phyloP scores from a whole-genome alignment of 2,113 vertebrate species.

The Mungos mungo region DNA sequence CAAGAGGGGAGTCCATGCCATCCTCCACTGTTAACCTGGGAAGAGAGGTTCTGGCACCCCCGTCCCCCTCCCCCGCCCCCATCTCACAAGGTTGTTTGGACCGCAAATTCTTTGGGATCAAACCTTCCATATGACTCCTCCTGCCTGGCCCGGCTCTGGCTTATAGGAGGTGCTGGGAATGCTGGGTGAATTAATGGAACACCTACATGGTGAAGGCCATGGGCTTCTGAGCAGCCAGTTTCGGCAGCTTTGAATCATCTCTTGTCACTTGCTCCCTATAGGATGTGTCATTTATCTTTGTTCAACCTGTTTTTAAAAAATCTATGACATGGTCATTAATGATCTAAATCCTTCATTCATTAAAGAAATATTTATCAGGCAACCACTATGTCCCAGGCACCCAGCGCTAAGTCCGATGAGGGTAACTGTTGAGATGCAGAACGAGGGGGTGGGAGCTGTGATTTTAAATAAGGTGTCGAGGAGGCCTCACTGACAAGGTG shows the following conservation, averaged over 20 bases:
- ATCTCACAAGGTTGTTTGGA: neutral
- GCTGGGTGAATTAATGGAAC: neutral
- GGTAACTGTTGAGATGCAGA: neutral
- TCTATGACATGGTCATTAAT: neutral
- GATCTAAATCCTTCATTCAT: neutral
- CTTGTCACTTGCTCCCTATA: neutral
- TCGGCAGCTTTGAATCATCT: neutral
- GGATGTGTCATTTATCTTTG: neutral
- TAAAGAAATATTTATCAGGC: neutral
- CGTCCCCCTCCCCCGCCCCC: too few relatives aligned
- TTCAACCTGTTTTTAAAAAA: neutral
- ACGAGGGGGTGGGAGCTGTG: neutral
- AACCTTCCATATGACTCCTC: neutral
- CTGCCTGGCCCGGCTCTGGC: neutral
- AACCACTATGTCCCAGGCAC: neutral
- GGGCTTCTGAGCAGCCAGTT: neutral
- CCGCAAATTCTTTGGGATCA: neutral
- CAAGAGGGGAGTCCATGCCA: neutral
- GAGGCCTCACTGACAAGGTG: neutral
- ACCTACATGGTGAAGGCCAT: neutral
- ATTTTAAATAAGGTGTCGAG: neutral
- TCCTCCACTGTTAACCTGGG: neutral
- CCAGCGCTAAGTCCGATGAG: neutral
- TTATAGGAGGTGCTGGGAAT: neutral
- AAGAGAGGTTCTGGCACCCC: neutral